Evolutionary conservation across 2,888 invertebrate genomes (phyloP), one percentile per base, ranked within the genome.

Genomic region (Euproctis similis): DNA sequence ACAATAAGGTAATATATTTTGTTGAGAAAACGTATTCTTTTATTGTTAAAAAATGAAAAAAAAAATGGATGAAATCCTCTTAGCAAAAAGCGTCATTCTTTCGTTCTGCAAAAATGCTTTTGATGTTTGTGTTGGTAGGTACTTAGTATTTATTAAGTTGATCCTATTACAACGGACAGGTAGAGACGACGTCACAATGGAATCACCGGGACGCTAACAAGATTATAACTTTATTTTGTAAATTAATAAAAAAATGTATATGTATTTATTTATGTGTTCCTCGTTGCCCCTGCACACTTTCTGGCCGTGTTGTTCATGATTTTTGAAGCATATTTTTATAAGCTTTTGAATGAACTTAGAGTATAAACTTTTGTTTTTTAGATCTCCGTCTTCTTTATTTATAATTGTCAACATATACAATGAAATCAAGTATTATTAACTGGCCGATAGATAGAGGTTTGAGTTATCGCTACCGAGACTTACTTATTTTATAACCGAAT

Each of bases 131-230:
- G 6, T n/a, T n/a, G 6, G 4, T 14, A 6, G n/a, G 56, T 82
- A 84, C 85, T 85, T 85, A 81, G 74, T 80, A 69, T 80, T 78
- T 84, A 76, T 84, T 81, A 84, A 82, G 80, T 82, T 85, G 82
- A 85, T 85, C 85, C 85, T 85, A 84, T 85, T 85, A 85, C 72
- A 70, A 67, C 74, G 82, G 72, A 73, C 82, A 81, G 82, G 82
- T 81, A 75, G 72, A 68, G n/a, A 61, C 52, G 46, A 54, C 58
- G 59, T 60, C 66, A 74, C 75, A 78, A 77, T 76, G 76, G 74
- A 63, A 69, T 55, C 66, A 58, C 43, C 60, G 63, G 63, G 53
- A 50, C 71, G 72, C 75, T 84, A 82, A 84, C 80, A 71, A 82
- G 84, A 84, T 84, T 84, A 82, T 66, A 80, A 81, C 80, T 82